phyloP scores from a whole-genome alignment of 1,140 invertebrate species.

The Drosophila ironensis region DNA sequence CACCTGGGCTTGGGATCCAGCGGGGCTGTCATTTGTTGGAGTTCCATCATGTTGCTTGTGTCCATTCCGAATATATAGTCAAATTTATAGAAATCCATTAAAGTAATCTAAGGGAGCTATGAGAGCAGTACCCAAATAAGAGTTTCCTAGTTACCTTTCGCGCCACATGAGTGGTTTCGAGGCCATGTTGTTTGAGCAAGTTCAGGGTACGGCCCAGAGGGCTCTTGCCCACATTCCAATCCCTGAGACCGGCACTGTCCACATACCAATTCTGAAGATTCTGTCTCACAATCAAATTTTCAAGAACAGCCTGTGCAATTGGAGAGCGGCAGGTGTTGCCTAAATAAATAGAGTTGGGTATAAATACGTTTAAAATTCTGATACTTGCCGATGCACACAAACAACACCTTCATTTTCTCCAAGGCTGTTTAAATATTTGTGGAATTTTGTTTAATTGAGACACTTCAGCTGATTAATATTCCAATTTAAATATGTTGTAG shows the following conservation, averaged over 20 bases:
- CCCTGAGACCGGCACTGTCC: slow-evolving; percentile 92
- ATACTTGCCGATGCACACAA: slow-evolving; percentile 72
- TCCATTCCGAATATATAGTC: slow-evolving; percentile 97
- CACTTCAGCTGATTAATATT: no score
- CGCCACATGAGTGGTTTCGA: slow-evolving; percentile 86
- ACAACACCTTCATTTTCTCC: slow-evolving; percentile 67
- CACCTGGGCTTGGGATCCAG: slow-evolving; percentile 83
- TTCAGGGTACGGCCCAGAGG: slow-evolving; percentile 89
- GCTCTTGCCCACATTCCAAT: slow-evolving; percentile 91
- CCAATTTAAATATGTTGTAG: no score
- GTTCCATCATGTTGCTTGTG: slow-evolving; percentile 87
- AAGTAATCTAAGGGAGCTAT: slow-evolving; percentile 85
- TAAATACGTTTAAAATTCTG: not conserved
- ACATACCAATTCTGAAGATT: slow-evolving; percentile 88
- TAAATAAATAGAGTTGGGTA: slow-evolving; percentile 47
- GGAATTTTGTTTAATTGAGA: no score
- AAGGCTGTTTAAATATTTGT: no score
- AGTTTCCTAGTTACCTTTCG: slow-evolving; percentile 83
- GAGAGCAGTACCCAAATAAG: not conserved
- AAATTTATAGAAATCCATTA: slow-evolving; percentile 89
- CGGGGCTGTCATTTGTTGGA: slow-evolving; percentile 85
- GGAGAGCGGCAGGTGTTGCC: slow-evolving; percentile 98
- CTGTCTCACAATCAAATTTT: slow-evolving; percentile 86
- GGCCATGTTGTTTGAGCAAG: slow-evolving; percentile 85
- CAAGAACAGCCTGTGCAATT: slow-evolving; percentile 95